Evolutionary conservation across 2,888 invertebrate genomes (phyloP).

Genomic region (Orthonevra nobilis): DNA sequence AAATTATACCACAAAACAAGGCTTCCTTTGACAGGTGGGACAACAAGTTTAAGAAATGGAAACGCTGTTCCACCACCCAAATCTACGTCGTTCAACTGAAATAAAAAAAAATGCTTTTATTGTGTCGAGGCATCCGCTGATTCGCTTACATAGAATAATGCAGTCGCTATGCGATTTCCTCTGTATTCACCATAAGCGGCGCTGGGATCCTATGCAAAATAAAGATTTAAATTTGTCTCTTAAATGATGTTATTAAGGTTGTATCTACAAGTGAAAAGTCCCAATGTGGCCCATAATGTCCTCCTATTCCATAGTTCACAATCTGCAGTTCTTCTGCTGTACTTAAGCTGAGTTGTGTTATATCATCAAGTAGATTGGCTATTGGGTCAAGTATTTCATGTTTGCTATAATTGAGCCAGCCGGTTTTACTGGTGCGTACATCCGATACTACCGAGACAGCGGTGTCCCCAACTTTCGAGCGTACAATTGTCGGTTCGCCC

Average conservation of each 20-base stretch:
- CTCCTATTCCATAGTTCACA: conserved; percentile 72
- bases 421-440: conserved; percentile 69
- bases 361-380: conserved; percentile 69
- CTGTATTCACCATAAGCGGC: conserved; percentile 2
- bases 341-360: conserved; percentile 71
- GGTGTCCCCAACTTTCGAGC: conserved; percentile 68
- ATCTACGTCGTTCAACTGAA: conserved; percentile 72
- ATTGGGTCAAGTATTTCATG: conserved; percentile 56
- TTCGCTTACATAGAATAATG: conserved; percentile 72
- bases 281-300: conserved; percentile 70
- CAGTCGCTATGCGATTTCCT: conserved; percentile 71
- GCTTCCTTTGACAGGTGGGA: conserved; percentile 92
- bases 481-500: conserved; percentile 39
- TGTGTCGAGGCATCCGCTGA: no score
- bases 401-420: conserved; percentile 59
- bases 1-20: conserved; percentile 97
- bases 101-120: no score
- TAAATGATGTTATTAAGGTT: conserved; percentile 19
- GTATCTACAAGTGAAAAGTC: conserved; percentile 58
- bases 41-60: conserved; percentile 88
- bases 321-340: conserved; percentile 69
- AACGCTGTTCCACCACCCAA: conserved; percentile 98
- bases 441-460: conserved; percentile 32
- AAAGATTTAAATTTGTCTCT: no score
- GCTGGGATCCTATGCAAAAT: conserved; percentile 18